Evolutionary conservation across 2,113 vertebrate genomes (phyloP).

Genomic region (Kryptolebias marmoratus): DNA sequence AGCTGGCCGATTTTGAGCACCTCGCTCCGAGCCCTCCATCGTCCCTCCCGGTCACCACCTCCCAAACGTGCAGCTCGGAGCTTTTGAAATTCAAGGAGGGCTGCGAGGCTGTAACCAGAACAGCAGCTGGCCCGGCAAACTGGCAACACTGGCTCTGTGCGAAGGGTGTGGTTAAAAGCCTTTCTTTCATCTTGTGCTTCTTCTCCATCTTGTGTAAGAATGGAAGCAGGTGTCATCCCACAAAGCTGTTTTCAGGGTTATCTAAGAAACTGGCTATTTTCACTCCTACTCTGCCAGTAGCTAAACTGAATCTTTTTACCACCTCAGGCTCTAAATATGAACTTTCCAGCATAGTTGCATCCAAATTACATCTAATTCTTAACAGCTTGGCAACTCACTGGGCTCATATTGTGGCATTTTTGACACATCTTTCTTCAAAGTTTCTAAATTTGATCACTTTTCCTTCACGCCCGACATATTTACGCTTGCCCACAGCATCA

Average conservation of each 20-base stretch:
- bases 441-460: conserved; percentile 1
- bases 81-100: conserved; percentile 29
- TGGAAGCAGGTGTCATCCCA: conserved; percentile 20
- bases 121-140: neutral
- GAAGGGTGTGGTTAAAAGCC: conserved; percentile 54
- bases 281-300: neutral
- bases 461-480: conserved; percentile 6
- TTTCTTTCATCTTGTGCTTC: conserved; percentile 59
- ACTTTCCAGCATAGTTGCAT: neutral
- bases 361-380: conserved; percentile 21
- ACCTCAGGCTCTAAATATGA: neutral
- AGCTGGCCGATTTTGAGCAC: conserved; percentile 29
- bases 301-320: conserved; percentile 16
- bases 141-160: conserved; percentile 45
- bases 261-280: conserved; percentile 32
- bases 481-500: neutral
- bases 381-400: conserved; percentile 1
- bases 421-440: conserved; percentile 22
- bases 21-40: conserved; percentile 17
- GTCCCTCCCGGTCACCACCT: neutral
- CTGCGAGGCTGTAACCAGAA: conserved; percentile 27
- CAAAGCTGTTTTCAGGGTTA: conserved; percentile 18
- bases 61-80: conserved; percentile 20
- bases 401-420: conserved; percentile 19
- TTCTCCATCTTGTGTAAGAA: conserved; percentile 40